A percentile compares a stretch with the other conserved stretches of the same genome.
These are phyloP conservation scores for Odontocolon sp. DNA, from an alignment of 2,888 invertebrate species.

Conservation along the genomic window DNA sequence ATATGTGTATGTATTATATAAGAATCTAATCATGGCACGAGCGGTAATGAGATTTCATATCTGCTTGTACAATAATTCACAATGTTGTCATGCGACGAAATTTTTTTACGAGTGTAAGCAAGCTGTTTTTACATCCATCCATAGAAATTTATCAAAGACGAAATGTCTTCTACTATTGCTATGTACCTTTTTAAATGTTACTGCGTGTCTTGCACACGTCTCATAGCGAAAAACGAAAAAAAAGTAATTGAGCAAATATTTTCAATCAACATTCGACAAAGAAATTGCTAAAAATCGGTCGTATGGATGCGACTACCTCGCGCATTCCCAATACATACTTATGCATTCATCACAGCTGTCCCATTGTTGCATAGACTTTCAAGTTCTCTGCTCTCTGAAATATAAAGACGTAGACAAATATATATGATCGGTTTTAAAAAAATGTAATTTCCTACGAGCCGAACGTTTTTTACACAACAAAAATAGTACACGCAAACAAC, in stretches of 20 bases:
- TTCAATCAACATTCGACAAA: neutral
- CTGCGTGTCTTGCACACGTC: neutral
- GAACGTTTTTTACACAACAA: too few species aligned
- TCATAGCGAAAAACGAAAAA: neutral
- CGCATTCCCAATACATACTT: neutral
- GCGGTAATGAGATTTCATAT: constrained; percentile 10
- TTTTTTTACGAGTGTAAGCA: too few species aligned
- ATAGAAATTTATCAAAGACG: neutral
- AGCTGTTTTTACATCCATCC: too few species aligned
- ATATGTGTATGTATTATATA: constrained; percentile 16
- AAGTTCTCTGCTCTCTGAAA: constrained; percentile 63
- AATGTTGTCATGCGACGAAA: neutral
- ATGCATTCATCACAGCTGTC: constrained; percentile 36
- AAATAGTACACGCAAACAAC: too few species aligned
- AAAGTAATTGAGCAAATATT: constrained; percentile 20
- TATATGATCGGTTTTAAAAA: constrained; percentile 1
- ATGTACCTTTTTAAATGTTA: neutral
- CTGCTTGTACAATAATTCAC: constrained; percentile 18
- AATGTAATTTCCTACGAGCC: too few species aligned
- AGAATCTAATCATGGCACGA: constrained; percentile 23
- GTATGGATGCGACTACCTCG: neutral
- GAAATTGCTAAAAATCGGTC: neutral
- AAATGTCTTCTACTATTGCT: neutral
- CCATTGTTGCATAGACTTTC: constrained; percentile 59
- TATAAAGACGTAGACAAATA: constrained; percentile 36